These are phyloP conservation scores for Drosophila sechellia DNA, from an alignment of 1,140 invertebrate species.

Conservation along the genomic window DNA sequence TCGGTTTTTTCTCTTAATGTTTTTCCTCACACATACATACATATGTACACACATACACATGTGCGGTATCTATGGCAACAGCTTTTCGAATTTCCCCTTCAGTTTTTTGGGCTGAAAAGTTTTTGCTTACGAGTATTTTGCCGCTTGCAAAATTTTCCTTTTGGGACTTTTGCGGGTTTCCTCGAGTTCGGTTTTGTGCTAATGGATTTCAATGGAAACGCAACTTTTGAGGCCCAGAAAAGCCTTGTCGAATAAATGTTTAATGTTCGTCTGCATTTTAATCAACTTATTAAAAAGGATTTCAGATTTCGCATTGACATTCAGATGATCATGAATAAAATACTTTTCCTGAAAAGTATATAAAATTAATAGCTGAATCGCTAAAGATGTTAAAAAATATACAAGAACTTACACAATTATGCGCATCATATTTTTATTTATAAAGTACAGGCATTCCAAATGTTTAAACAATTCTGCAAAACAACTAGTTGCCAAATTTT, in stretches of 20 bases:
- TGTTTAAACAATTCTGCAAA: slow-evolving; percentile 10
- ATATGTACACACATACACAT: not conserved
- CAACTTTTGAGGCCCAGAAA: slow-evolving; percentile 8
- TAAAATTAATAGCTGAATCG: not conserved
- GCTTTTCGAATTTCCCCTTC: slow-evolving; percentile 6
- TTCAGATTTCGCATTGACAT: slow-evolving; percentile 2
- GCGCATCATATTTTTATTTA: too few relatives aligned
- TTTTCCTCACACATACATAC: not conserved
- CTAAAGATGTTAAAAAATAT: not conserved
- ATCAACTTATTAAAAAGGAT: slow-evolving; percentile 8
- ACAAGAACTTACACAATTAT: too few relatives aligned
- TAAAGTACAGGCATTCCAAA: not conserved
- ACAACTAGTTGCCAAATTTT: slow-evolving; percentile 9
- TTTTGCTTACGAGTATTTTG: slow-evolving; percentile 20
- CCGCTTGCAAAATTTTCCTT: slow-evolving; percentile 21
- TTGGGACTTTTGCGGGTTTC: slow-evolving; percentile 24
- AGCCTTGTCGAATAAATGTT: slow-evolving; percentile 24
- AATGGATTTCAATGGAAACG: slow-evolving; percentile 40
- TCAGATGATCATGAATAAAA: not conserved
- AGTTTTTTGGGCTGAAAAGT: slow-evolving; percentile 23
- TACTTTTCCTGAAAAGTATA: not conserved
- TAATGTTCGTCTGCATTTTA: slow-evolving; percentile 25
- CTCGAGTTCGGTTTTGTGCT: slow-evolving; percentile 25
- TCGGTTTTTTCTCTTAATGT: slow-evolving; percentile 11
- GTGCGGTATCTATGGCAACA: slow-evolving; percentile 52